phyloP scores from a whole-genome alignment of 1,140 invertebrate species.

The Piezodorus guildinii region DNA sequence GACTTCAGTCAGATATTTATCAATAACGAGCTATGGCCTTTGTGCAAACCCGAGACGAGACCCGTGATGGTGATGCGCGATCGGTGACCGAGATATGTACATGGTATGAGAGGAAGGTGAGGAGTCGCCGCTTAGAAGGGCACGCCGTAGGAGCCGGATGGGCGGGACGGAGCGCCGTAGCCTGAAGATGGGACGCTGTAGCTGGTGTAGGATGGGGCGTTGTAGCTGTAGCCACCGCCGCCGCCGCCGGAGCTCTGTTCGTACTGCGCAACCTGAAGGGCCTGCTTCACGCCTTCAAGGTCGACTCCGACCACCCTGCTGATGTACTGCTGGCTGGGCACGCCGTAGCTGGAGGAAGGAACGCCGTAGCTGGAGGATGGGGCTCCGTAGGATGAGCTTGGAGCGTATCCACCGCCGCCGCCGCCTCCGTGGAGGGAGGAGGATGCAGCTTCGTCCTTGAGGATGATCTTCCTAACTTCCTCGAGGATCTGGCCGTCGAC shows the following conservation, averaged over 20 bases:
- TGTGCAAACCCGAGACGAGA: conserved; percentile 9
- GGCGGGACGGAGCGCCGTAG: conserved; percentile 34
- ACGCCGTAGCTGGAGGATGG: conserved; percentile 44
- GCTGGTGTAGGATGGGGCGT: conserved; percentile 46
- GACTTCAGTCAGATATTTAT: too few relatives aligned
- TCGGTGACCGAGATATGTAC: conserved; percentile 1
- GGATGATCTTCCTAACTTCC: conserved; percentile 65
- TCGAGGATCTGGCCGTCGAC: conserved; percentile 64
- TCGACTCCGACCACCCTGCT: conserved; percentile 58
- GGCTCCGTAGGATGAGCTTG: conserved; percentile 36
- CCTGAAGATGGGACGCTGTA: conserved; percentile 46
- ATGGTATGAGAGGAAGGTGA: not conserved
- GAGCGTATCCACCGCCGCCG: conserved; percentile 36
- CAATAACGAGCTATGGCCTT: not conserved
- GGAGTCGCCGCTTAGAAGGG: conserved; percentile 30
- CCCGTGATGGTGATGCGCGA: conserved; percentile 9
- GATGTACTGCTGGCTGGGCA: conserved; percentile 36
- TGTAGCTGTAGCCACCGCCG: conserved; percentile 37
- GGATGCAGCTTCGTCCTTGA: conserved; percentile 59
- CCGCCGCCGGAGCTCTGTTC: conserved; percentile 41
- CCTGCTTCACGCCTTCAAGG: conserved; percentile 61
- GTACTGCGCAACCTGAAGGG: conserved; percentile 62
- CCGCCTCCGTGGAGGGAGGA: conserved; percentile 35
- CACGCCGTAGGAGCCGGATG: conserved; percentile 48
- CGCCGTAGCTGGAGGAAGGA: conserved; percentile 39